Evolutionary conservation across 2,888 invertebrate genomes (phyloP), one percentile per base, ranked within the genome.

Genomic region (Clivina fossor): DNA sequence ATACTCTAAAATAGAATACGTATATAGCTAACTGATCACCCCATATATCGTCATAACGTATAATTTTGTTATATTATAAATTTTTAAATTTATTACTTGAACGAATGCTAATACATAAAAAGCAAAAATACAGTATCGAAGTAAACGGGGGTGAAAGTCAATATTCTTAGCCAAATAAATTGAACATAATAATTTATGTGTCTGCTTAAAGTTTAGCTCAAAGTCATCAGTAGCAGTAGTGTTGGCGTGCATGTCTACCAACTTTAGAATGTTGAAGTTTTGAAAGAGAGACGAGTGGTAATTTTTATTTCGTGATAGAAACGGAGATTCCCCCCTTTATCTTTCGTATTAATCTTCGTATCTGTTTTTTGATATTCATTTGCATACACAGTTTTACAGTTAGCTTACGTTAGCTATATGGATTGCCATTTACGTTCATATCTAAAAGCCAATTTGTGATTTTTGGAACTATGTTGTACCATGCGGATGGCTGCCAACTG

Each of bases 271-370:
- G 11, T 18, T 13, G 15, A 43, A 4, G 4, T 28, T 43, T 43
- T 28, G 26, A 24, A 9, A 16, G 5, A 9, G 9, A 8, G 15
- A n/a, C 22, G 19, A 13, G 43, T 28, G 28, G 43, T 43, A 43
- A 43, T 43, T 43, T 43, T 43, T 43, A 43, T 43, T 43, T 15
- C 38, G 38, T 38, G 38, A 8, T 35, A 3, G 9, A 40, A n/a
- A n/a, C n/a, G n/a, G 22, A 24, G 40, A 43, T 28, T 26, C 28
- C 28, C 28, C 28, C 43, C 24, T 43, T 43, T 43, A 43, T 43
- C 43, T 43, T 28, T 16, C 16, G 18, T 43, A 43, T 43, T 43
- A 43, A 43, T 43, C 43, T 43, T 16, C 4, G 26, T 16, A 24
- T 24, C 26, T 24, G 1, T n/a, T n/a, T 43, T 28, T 16, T 28